A percentile compares a stretch with the other conserved stretches of the same genome.
Conservation (phyloP, 1,140 invertebrate genomes). For the Stratiolaelaps scimitus region DNA sequence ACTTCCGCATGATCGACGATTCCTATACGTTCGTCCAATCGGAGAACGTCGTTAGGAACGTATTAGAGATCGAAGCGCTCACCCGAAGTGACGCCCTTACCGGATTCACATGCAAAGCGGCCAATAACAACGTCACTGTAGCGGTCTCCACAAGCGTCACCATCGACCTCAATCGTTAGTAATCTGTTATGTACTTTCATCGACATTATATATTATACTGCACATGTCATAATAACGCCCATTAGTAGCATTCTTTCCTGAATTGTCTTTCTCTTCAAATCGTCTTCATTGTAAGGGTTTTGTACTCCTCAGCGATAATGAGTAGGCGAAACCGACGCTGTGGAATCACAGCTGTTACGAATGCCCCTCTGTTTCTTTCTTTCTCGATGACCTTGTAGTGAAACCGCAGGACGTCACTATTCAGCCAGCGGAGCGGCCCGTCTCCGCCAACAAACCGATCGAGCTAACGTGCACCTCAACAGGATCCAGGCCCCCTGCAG, state of each 20-base stretch:
- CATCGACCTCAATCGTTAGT: constrained; percentile 32
- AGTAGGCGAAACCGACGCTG: no score
- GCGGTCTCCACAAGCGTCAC: constrained; percentile 49
- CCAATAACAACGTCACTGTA: constrained; percentile 62
- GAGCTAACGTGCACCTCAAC: constrained; percentile 69
- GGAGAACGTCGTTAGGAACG: constrained; percentile 47
- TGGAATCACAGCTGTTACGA: no score
- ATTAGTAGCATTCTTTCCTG: neutral
- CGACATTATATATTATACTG: no score
- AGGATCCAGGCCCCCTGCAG: constrained; percentile 71
- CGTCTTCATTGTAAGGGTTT: no score
- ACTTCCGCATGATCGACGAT: constrained; percentile 54
- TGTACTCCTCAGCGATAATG: no score
- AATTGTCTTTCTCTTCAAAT: constrained; percentile 4
- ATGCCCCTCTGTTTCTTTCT: neutral
- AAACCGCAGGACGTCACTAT: constrained; percentile 64
- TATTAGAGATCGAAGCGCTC: constrained; percentile 47
- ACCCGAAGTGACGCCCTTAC: constrained; percentile 59
- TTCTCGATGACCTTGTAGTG: constrained; percentile 50
- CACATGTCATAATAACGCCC: neutral
- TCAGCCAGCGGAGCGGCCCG: constrained; percentile 58
- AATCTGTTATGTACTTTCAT: no score
- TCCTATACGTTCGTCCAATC: constrained; percentile 46
- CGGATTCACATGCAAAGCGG: constrained; percentile 64
- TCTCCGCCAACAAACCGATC: constrained; percentile 65